Conservation (phyloP, 2,113 vertebrate genomes). For the Candoia aspera region DNA sequence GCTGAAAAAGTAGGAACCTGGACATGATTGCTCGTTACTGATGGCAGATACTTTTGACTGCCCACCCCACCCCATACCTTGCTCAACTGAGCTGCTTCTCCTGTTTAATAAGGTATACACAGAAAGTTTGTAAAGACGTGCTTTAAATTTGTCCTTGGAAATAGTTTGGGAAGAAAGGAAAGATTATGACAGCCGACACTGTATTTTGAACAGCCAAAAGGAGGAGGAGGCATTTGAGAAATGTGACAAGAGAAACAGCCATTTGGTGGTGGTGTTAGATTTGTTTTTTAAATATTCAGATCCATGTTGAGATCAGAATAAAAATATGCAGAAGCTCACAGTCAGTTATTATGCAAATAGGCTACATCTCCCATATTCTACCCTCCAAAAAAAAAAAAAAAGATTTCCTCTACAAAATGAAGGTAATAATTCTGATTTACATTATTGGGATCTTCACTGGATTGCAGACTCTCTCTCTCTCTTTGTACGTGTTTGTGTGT, state of each 20-base stretch:
- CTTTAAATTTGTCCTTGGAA: slow-evolving; percentile 51
- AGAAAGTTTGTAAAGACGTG: slow-evolving; percentile 48
- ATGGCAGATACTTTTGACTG: neutral
- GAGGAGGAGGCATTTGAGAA: neutral
- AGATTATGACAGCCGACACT: slow-evolving; percentile 31
- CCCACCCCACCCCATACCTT: neutral
- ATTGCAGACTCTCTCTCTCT: neutral
- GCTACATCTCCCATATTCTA: slow-evolving; percentile 7
- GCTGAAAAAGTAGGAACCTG: neutral
- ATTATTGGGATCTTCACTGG: neutral
- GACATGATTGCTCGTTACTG: neutral
- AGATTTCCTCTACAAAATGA: neutral
- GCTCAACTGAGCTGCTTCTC: slow-evolving; percentile 28
- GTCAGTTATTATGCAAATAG: slow-evolving; percentile 55
- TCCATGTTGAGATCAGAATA: slow-evolving; percentile 55
- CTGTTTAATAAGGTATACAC: slow-evolving; percentile 3
- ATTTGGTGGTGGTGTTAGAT: neutral
- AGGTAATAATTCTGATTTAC: neutral
- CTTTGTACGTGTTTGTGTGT: neutral
- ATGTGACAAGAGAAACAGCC: neutral
- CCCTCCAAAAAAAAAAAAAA: neutral
- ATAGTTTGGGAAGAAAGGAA: slow-evolving; percentile 43
- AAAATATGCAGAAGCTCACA: slow-evolving; percentile 50
- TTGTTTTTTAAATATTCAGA: slow-evolving; percentile 31
- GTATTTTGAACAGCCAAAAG: slow-evolving; percentile 19